These are phyloP conservation scores for Nephrotoma guestfalica DNA, from an alignment of 2,888 invertebrate species.

Conservation along the genomic window DNA sequence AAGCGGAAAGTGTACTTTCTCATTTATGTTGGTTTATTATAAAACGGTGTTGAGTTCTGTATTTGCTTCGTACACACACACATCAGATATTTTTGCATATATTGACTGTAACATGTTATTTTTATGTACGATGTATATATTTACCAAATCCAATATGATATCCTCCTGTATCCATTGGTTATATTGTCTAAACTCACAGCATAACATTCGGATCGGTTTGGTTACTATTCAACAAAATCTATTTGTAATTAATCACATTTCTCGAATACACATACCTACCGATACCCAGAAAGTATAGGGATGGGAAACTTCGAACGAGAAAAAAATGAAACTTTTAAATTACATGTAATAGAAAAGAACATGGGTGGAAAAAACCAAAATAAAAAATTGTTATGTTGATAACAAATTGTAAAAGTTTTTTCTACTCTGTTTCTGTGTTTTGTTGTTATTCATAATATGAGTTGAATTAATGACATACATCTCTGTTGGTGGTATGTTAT, in stretches of 20 bases:
- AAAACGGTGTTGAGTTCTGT: not conserved
- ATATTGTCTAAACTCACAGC: not conserved
- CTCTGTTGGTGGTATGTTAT: not conserved
- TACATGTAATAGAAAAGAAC: not conserved
- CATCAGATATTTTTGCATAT: not conserved
- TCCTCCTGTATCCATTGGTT: not conserved
- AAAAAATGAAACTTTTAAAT: not conserved
- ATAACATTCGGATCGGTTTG: not conserved
- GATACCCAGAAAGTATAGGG: not conserved
- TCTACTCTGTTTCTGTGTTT: not conserved
- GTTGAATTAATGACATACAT: not conserved
- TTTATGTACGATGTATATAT: not conserved
- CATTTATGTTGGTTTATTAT: not conserved
- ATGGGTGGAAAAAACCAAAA: not conserved
- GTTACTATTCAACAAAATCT: not conserved
- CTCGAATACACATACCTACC: not conserved
- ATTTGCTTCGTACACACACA: not conserved
- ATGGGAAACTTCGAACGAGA: not conserved
- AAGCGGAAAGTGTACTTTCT: not conserved
- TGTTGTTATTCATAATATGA: not conserved
- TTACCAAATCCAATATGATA: too few relatives aligned
- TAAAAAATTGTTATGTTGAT: not conserved
- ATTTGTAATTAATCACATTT: not conserved
- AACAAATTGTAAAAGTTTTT: not conserved
- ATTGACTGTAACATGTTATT: not conserved